These are phyloP conservation scores for Phoxinus phoxinus DNA, from an alignment of 2,113 vertebrate species.

Conservation along the genomic window DNA sequence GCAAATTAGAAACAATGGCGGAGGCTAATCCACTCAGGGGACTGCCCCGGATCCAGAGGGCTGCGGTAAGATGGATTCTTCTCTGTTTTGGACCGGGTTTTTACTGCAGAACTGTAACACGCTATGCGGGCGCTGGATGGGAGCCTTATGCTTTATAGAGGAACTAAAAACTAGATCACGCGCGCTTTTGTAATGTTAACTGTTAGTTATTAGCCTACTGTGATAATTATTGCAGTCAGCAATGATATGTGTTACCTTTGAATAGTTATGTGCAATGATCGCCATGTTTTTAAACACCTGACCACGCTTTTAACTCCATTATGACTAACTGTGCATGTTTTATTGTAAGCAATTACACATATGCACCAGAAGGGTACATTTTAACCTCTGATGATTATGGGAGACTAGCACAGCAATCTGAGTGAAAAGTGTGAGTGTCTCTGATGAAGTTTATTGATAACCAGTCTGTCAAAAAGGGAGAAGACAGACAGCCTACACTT, in stretches of 20 bases:
- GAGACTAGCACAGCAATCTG: neutral
- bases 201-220: neutral
- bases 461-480: conserved; percentile 5
- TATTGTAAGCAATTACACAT: neutral
- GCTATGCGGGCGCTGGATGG: conserved; percentile 5
- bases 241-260: neutral
- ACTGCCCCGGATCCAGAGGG: conserved; percentile 83
- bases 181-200: neutral
- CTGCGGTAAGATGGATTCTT: conserved; percentile 84
- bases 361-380: neutral
- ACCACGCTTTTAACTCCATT: neutral
- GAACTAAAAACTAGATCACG: neutral
- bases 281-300: neutral
- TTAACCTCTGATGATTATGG: conserved; percentile 33
- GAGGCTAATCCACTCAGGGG: conserved; percentile 83
- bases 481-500: conserved; percentile 3
- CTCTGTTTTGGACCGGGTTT: conserved; percentile 22
- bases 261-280: neutral
- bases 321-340: conserved; percentile 16
- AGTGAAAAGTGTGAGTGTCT: conserved; percentile 5
- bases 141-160: neutral
- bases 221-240: neutral
- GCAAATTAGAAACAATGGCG: conserved; percentile 80
- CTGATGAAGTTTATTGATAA: conserved; percentile 39
- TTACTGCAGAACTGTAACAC: conserved; percentile 20